Percentiles rank a stretch among this genome's conserved stretches.
These are phyloP conservation scores for Brachyalestes nurse DNA, from an alignment of 2,797 vertebrate genomes.

Conservation along the genomic window DNA sequence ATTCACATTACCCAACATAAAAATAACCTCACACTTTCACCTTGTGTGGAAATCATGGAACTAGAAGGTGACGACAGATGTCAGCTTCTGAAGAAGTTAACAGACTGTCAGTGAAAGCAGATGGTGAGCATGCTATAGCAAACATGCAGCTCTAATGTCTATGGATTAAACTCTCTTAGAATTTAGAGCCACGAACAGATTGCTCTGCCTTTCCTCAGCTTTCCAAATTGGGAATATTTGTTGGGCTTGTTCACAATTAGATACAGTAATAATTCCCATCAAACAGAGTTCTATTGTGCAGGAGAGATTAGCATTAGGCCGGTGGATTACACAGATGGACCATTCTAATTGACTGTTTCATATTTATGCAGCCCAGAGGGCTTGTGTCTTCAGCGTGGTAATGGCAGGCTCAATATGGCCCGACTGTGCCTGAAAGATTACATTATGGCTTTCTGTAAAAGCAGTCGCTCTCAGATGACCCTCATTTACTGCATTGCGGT, in stretches of 20 bases:
- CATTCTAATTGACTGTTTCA: conserved; percentile 75
- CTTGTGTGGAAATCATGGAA: background rate
- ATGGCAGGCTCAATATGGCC: conserved; percentile 63
- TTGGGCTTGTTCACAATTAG: conserved; percentile 59
- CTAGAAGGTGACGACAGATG: background rate
- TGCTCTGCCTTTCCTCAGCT: conserved; percentile 20
- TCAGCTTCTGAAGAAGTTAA: background rate
- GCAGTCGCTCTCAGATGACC: conserved; percentile 63
- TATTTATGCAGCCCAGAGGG: conserved; percentile 73
- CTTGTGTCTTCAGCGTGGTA: conserved; percentile 64
- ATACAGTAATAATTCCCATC: conserved; percentile 58
- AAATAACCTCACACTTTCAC: conserved; percentile 4
- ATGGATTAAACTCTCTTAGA: conserved; percentile 23
- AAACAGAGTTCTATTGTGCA: conserved; percentile 63
- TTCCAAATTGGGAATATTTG: conserved; percentile 22
- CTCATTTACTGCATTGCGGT: conserved; percentile 30
- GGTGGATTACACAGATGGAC: conserved; percentile 73
- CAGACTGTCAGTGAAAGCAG: conserved; percentile 25
- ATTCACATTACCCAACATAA: conserved; percentile 5
- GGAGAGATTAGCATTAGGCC: conserved; percentile 61
- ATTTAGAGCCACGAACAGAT: conserved; percentile 23
- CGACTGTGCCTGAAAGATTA: conserved; percentile 66
- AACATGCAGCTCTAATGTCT: conserved; percentile 16
- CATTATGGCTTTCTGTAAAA: conserved; percentile 73
- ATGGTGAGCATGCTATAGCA: conserved; percentile 11